Base-by-base conservation (phyloP, 2,888 invertebrate genomes). In the Nineta flava region DNA sequence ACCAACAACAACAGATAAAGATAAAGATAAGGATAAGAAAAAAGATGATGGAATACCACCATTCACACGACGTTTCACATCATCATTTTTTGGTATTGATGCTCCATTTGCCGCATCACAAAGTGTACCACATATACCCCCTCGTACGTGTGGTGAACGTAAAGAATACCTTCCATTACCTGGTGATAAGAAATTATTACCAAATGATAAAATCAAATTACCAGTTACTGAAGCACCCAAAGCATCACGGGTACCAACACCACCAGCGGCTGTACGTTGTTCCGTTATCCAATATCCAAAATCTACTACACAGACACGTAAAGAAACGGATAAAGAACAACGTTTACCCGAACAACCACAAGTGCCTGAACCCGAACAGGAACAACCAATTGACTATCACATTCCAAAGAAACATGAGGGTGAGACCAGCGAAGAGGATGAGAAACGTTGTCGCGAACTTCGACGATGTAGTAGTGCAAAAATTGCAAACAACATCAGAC, bases 331-430 rank as follows among this genome's bases (percentile, higher is more conserved):
- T 56, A 62, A 59, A 57, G 61, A 62, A 19, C 59, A 58, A 41
- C 53, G 60, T 47, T 52, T 63, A 17, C 66, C 58, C 3, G 53
- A 57, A 15, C 57, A 57, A 16, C 45, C 59, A 26, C 54, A 57
- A 40, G 57, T 70, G 42, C 57, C 70, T 43, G 81, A 81, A 58
- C 83, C 83, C 1, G 83, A 81, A 63, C 83, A 87, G 67, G 88
- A 90, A 53, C 88, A 88, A 58, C 90, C 90, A 0, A 90, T 90
- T 53, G 88, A 90, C 62, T 90, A 90, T 63, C 88, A 81, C 60
- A 85, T 90, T 55, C 88, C 88, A 19, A 87, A 87, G 64, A 78
- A 85, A 59, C 75, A 79, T 53, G 81, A 81, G 7, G 79, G 79
- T 61, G 68, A 71, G 9, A 79, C 79, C 62, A 78, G 79, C 56